Evolutionary conservation across 2,113 vertebrate genomes (phyloP), one percentile per base, ranked within the genome.

Genomic region (Crotalus horridus): DNA sequence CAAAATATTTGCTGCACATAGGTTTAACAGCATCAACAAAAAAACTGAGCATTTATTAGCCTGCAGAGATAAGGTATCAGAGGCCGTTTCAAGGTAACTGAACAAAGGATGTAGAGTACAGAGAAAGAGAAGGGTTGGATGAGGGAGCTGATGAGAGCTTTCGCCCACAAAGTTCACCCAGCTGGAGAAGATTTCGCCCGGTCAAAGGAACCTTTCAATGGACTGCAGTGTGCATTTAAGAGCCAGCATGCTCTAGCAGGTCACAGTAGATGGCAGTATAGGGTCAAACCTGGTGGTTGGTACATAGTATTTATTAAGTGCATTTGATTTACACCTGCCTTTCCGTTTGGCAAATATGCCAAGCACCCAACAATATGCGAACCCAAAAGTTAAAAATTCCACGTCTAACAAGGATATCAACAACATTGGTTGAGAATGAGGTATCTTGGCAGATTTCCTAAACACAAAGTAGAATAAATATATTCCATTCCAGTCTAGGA

Each of bases 201-300:
- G 26, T 92, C n/a, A 61, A 43, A 39, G 33, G 46, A 3, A 46
- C 61, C 33, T 26, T 11, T 0, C 59, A 48, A 43, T 55, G 43
- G 85, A 33, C 17, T 6, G 81, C 17, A n/a, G 2, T 33, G 10
- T 1, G 43, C n/a, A 6, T 48, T 81, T 59, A 0, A 6, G 24
- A 88, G 53, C 89, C 48, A 1, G 54, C 26, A 58, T 0, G 56
- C 53, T 92, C 94, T 93, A 15, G 92, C 1, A 96, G 96, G 92
- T 94, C 74, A 43, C 74, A 81, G 74, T 21, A 81, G 74, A 20
- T 81, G 74, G 74, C 74, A 81, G 74, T 8, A 39, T 8, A 81
- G 74, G 74, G 74, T 43, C 74, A 81, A 81, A 10, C 74, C 21
- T 43, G 17, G 74, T 81, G 43, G 33, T 43, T 21, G 33, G 74